Percentiles rank a stretch among this genome's conserved stretches.
Evolutionary conservation across 2,888 invertebrate species (phyloP).

Genomic region (Scaptomyza reducta): DNA sequence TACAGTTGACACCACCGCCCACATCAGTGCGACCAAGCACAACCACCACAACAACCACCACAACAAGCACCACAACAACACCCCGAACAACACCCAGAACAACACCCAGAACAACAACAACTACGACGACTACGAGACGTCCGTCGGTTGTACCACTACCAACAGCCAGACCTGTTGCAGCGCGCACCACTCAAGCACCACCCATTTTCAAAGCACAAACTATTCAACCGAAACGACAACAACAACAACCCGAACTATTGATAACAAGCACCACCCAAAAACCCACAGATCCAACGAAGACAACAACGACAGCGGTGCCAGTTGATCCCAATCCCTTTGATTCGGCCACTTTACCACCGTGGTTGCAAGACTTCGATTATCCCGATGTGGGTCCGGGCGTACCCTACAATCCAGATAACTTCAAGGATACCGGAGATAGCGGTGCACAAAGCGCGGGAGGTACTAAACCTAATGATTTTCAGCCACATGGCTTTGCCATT

Average conservation of each 20-base stretch:
- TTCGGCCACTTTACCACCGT: constrained; percentile 80
- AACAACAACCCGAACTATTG: constrained; percentile 26
- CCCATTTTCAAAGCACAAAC: constrained; percentile 40
- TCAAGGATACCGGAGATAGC: constrained; percentile 25
- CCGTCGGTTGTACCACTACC: constrained; percentile 20
- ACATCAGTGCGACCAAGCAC: constrained; percentile 22
- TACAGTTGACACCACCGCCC: constrained; percentile 72
- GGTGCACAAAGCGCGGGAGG: constrained; percentile 38
- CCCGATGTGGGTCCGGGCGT: constrained; percentile 82
- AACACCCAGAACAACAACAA: constrained; percentile 39
- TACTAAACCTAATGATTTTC: constrained; percentile 60
- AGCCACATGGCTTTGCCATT: constrained; percentile 56
- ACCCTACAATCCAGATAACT: constrained; percentile 71
- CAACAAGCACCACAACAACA: constrained; percentile 47
- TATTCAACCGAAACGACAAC: constrained; percentile 43
- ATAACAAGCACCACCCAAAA: constrained; percentile 37
- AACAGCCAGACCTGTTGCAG: constrained; percentile 30
- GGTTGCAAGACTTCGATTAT: constrained; percentile 82
- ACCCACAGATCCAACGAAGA: constrained; percentile 50
- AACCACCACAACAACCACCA: constrained; percentile 19
- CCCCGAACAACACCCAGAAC: constrained; percentile 44
- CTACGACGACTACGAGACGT: constrained; percentile 52
- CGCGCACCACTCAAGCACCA: constrained; percentile 47
- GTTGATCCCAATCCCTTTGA: constrained; percentile 71
- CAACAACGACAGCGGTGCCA: constrained; percentile 46